These are phyloP conservation scores for Phymorhynchus buccinoides DNA, from an alignment of 1,140 invertebrate genomes.

Conservation along the genomic window DNA sequence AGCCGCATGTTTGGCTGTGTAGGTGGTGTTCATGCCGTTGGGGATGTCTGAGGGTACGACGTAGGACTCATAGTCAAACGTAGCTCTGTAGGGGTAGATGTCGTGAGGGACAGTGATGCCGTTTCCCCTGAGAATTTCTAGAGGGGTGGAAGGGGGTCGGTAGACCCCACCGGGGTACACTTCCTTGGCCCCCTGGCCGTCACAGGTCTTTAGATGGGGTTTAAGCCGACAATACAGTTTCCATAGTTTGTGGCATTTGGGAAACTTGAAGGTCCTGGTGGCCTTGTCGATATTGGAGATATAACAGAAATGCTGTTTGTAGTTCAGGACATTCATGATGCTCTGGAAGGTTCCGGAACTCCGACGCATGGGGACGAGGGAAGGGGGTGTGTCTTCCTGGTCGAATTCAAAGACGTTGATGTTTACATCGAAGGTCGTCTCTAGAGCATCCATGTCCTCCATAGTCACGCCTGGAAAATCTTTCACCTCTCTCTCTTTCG, in stretches of 20 bases:
- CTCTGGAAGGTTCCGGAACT: no score
- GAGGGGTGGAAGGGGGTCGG: background rate
- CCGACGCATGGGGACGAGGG: no score
- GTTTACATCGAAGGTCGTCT: no score
- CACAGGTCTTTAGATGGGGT: background rate
- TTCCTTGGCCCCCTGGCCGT: background rate
- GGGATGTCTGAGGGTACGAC: background rate
- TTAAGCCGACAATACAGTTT: background rate
- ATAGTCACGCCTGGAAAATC: background rate
- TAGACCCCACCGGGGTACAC: background rate
- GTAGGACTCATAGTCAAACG: slow-evolving; percentile 1
- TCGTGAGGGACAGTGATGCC: background rate
- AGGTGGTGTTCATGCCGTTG: background rate
- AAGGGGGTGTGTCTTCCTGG: no score
- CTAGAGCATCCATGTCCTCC: background rate
- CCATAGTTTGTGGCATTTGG: background rate
- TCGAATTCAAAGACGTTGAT: background rate
- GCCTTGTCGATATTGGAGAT: background rate
- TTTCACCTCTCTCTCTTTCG: background rate
- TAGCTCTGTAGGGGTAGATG: background rate
- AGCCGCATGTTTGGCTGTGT: background rate
- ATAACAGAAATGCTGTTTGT: background rate
- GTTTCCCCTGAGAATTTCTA: background rate
- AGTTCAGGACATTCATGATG: background rate
- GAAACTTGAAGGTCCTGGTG: background rate